Conservation (phyloP, 2,888 invertebrate species). For the Stenurella melanura region DNA sequence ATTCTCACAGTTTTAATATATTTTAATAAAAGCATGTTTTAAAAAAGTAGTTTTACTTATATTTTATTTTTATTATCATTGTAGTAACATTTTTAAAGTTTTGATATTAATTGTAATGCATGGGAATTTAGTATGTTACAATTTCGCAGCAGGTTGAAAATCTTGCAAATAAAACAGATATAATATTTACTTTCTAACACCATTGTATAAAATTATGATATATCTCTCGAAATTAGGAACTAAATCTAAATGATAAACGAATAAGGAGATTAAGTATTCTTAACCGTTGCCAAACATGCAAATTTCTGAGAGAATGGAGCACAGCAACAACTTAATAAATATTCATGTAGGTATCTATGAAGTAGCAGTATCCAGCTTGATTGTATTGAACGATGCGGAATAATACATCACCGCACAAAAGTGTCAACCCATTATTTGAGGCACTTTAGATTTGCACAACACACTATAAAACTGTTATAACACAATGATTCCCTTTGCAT, state of each 20-base stretch:
- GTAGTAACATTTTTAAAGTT: too few relatives aligned
- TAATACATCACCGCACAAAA: constrained; percentile 47
- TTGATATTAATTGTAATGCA: too few relatives aligned
- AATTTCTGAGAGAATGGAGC: constrained; percentile 30
- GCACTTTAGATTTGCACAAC: constrained; percentile 53
- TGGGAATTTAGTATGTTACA: too few relatives aligned
- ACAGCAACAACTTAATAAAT: constrained; percentile 38
- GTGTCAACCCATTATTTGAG: constrained; percentile 48
- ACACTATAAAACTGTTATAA: constrained; percentile 55
- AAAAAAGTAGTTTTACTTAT: too few relatives aligned
- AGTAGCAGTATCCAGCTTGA: constrained; percentile 36
- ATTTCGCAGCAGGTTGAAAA: too few relatives aligned
- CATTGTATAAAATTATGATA: constrained; percentile 8
- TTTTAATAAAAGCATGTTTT: too few relatives aligned
- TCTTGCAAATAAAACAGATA: neutral
- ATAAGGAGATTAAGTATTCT: constrained; percentile 41
- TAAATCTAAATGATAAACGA: constrained; percentile 38
- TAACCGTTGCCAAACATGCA: constrained; percentile 36
- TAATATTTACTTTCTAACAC: neutral
- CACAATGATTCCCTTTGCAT: constrained; percentile 54
- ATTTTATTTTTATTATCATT: too few relatives aligned
- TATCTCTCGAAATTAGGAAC: constrained; percentile 14
- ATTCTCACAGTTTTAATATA: too few relatives aligned
- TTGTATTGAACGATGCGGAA: constrained; percentile 40
- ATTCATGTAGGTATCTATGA: constrained; percentile 40